Evolutionary conservation across 2,888 invertebrate species (phyloP).

Genomic region (Eupithecia exiguata): DNA sequence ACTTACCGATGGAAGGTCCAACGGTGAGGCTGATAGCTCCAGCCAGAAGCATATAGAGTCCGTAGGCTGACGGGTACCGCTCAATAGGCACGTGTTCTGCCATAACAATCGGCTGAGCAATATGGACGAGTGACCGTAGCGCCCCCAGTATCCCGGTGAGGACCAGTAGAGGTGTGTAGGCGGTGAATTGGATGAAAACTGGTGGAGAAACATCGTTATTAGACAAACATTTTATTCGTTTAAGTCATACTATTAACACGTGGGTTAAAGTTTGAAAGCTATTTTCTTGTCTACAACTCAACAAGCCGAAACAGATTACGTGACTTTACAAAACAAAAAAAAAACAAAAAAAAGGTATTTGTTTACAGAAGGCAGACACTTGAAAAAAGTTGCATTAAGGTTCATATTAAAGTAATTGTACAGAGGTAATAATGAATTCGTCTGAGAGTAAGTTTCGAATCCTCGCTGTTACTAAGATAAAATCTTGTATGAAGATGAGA

Average conservation of each 20-base stretch:
- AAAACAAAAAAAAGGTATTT: too few species aligned
- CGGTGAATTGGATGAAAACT: conserved; percentile 84
- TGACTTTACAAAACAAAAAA: too few species aligned
- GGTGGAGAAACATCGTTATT: conserved; percentile 28
- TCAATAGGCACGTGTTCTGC: conserved; percentile 86
- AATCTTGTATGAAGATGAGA: too few species aligned
- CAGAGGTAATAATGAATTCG: too few species aligned
- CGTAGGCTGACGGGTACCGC: conserved; percentile 86
- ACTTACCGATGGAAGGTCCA: conserved; percentile 85
- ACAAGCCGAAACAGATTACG: neutral
- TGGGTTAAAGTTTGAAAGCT: neutral
- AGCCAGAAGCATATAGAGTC: conserved; percentile 85
- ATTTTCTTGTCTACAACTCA: neutral
- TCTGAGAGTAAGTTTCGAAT: too few species aligned
- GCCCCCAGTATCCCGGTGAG: conserved; percentile 83
- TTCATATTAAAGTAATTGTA: too few species aligned
- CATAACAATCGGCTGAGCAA: conserved; percentile 86
- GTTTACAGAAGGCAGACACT: too few species aligned
- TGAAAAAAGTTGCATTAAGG: too few species aligned
- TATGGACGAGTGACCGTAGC: conserved; percentile 84
- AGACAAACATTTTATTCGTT: neutral
- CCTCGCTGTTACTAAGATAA: too few species aligned
- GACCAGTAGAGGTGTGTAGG: conserved; percentile 79
- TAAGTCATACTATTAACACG: neutral
- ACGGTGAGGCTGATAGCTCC: conserved; percentile 84